Base-by-base conservation (phyloP, 2,113 vertebrate genomes). In the Dipodomys merriami region DNA sequence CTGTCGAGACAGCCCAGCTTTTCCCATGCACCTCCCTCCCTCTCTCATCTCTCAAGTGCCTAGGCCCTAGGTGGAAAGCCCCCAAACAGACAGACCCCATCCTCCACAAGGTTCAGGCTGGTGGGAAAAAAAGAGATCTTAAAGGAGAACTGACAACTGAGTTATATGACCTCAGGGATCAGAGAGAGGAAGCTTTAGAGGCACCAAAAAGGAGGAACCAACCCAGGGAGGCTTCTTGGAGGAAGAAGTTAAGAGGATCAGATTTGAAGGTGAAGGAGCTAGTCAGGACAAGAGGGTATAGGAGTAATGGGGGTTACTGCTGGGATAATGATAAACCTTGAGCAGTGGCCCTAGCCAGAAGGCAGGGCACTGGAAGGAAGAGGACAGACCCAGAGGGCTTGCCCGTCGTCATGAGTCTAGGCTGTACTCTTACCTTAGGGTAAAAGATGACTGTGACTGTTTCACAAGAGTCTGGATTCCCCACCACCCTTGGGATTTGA, bases 131-230 rank as follows among this genome's bases (percentile, higher is more conserved):
- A 72, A 86, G 39, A 39, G 39, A 39, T n/a, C 65, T 29, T 74
- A 93, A 90, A 94, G 83, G 68, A 86, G 86, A 95, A 95, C 89
- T 89, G 69, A 82, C 57, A 64, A 83, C 72, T 80, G 79, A 81
- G 60, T 88, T 87, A 25, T 72, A 49, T 84, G 84, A 49, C 27
- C 83, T 91, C 19, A 25, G 29, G 62, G 53, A 33, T 78, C 64
- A 74, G 78, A 84, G 60, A 83, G 74, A 93, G 94, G 91, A 96
- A 94, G 88, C 79, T 83, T 33, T 57, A 25, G 64, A 92, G 95
- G 74, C 4, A 0, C 80, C 90, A 80, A 57, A 72, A 91, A 91
- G 20, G 84, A 60, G 64, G 78, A 94, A 94, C 62, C 86, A 94
- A 85, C 67, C 35, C 73, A 46, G 11, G 46, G 67, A 82, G 80